phyloP scores from a whole-genome alignment of 2,888 invertebrate species.

The Hydropsyche betteni region DNA sequence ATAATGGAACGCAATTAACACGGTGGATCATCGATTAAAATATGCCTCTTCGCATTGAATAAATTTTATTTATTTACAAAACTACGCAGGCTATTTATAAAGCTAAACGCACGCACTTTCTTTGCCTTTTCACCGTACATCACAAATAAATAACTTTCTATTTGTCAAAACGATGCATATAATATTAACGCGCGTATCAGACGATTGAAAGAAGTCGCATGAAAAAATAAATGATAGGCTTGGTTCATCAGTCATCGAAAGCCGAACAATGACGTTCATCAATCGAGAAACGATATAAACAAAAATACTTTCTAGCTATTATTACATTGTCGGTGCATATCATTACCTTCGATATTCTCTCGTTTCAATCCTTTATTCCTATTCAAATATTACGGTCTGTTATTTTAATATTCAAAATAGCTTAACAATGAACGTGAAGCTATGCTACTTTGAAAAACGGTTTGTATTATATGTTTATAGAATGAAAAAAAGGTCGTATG shows the following conservation, averaged over 20 bases:
- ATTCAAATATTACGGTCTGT: neutral
- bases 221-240: neutral
- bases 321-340: neutral
- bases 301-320: slow-evolving; percentile 18
- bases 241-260: neutral
- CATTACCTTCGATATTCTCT: neutral
- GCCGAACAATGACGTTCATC: slow-evolving; percentile 20
- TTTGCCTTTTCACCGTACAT: slow-evolving; percentile 1
- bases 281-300: slow-evolving; percentile 2
- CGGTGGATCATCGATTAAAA: neutral
- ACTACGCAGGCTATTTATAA: neutral
- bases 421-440: neutral
- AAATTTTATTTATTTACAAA: neutral
- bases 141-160: slow-evolving; percentile 27
- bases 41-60: neutral
- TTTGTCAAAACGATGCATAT: slow-evolving; percentile 9
- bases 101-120: neutral
- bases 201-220: neutral
- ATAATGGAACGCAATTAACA: slow-evolving; percentile 13
- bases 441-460: neutral
- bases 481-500: neutral
- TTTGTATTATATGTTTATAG: neutral
- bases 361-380: neutral
- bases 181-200: slow-evolving; percentile 6
- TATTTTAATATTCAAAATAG: neutral